Base-by-base conservation (phyloP, 2,888 invertebrate species). In the Polydrusus cervinus region DNA sequence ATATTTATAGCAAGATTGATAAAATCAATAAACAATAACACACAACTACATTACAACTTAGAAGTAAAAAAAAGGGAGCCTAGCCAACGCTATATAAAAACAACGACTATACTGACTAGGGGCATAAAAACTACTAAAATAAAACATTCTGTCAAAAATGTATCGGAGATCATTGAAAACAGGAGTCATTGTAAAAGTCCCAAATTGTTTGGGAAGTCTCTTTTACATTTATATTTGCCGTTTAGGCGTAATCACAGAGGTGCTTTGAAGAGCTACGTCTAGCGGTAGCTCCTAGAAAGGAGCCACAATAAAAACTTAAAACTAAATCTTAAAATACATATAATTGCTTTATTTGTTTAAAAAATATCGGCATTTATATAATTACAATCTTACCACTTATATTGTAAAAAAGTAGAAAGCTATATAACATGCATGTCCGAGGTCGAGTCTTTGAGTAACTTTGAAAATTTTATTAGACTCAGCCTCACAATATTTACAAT, bases 61-160 rank as follows among this genome's bases (percentile, higher is more conserved):
- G 75, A 80, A 81, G 80, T 82, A 81, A 80, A 60, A 69, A n/a
- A 69, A 67, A 79, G 74, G 80, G 75, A 82, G 81, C 84, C 87
- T 86, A 86, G 86, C 85, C 86, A 86, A 85, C 83, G 82, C 83
- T 85, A 81, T 77, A 51, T 71, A 80, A 79, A 81, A 80, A 82
- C 79, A 81, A 82, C 85, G 83, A 87, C 83, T 86, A 85, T 85
- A 84, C 85, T 86, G 87, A 87, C 87, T 87, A 87, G 87, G 86
- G 82, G 82, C 80, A 80, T 80, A 81, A 81, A 80, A 73, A 81
- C 82, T 82, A 82, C 83, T 82, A 81, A 83, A 79, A 80, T 73
- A 55, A 55, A 79, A 82, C 80, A 81, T 80, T 81, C 77, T 79
- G 79, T 81, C 76, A 80, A 76, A 78, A 81, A 78, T 79, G 76